Evolutionary conservation across 1,140 invertebrate species (phyloP).

Genomic region (Aleiodes sp.): DNA sequence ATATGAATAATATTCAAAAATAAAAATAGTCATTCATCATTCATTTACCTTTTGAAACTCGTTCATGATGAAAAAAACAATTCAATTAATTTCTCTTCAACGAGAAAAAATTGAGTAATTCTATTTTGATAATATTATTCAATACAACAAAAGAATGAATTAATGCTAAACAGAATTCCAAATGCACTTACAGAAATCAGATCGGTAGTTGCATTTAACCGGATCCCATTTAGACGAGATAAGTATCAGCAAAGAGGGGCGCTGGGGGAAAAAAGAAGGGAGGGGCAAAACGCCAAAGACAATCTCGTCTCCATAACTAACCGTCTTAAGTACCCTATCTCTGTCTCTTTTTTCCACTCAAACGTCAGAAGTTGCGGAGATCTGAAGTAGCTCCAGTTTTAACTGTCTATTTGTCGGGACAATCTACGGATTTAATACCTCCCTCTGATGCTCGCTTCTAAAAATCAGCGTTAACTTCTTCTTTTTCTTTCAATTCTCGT

Average conservation of each 20-base stretch:
- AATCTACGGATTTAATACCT: conserved; percentile 7
- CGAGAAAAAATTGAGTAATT: too few relatives aligned
- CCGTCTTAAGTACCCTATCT: too few relatives aligned
- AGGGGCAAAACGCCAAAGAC: not conserved
- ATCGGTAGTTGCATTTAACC: conserved; percentile 39
- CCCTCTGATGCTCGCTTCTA: not conserved
- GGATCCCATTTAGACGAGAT: conserved; percentile 34
- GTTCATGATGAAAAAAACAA: too few relatives aligned
- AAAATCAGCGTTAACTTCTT: not conserved
- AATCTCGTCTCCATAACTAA: not conserved
- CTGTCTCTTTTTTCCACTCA: not conserved
- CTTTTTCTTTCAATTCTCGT: not conserved
- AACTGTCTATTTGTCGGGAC: conserved; percentile 29
- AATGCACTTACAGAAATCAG: conserved; percentile 18
- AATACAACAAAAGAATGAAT: too few relatives aligned
- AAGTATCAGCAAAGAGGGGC: too few relatives aligned
- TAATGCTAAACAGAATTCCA: too few relatives aligned
- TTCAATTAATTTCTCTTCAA: too few relatives aligned
- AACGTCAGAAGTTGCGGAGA: not conserved
- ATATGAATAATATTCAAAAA: too few relatives aligned
- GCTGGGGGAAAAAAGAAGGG: not conserved
- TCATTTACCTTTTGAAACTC: too few relatives aligned
- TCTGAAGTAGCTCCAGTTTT: conserved; percentile 22
- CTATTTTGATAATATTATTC: too few relatives aligned
- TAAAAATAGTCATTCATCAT: too few relatives aligned